Conservation (phyloP, 2,888 invertebrate species). For the Acronicta psi region DNA sequence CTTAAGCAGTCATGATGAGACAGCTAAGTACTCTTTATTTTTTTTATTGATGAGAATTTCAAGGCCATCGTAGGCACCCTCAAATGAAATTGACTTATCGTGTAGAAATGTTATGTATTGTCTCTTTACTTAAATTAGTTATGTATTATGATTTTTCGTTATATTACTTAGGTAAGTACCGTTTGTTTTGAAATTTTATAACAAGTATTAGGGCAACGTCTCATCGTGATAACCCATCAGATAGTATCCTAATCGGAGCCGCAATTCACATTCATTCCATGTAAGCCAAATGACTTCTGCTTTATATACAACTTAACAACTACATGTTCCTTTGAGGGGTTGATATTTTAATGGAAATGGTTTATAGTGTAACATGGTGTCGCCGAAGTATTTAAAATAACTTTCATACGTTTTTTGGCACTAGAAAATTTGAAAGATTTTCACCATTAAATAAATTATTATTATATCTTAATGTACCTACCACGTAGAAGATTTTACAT, state of each 20-base stretch:
- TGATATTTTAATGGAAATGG: slow-evolving; percentile 20
- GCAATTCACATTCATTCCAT: slow-evolving; percentile 7
- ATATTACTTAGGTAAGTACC: no score
- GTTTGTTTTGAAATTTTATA: neutral
- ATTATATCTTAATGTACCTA: slow-evolving; percentile 34
- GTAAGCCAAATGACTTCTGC: slow-evolving; percentile 30
- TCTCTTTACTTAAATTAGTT: no score
- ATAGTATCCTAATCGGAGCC: no score
- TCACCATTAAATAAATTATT: slow-evolving; percentile 15
- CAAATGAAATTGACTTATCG: no score
- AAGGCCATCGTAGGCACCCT: no score
- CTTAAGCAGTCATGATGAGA: slow-evolving; percentile 32
- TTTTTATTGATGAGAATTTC: neutral
- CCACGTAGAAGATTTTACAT: slow-evolving; percentile 36
- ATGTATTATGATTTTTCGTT: no score
- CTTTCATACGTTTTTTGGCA: slow-evolving; percentile 15
- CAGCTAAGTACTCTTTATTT: slow-evolving; percentile 20
- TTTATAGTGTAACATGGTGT: slow-evolving; percentile 8
- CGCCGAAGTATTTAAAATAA: slow-evolving; percentile 3
- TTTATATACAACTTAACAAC: slow-evolving; percentile 26
- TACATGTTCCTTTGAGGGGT: slow-evolving; percentile 49
- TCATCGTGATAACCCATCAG: slow-evolving; percentile 26
- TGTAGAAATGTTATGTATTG: no score
- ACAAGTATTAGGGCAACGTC: slow-evolving; percentile 10
- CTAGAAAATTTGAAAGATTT: slow-evolving; percentile 21